Base-by-base conservation (phyloP, 2,888 invertebrate species). In the Pammene fasciana region DNA sequence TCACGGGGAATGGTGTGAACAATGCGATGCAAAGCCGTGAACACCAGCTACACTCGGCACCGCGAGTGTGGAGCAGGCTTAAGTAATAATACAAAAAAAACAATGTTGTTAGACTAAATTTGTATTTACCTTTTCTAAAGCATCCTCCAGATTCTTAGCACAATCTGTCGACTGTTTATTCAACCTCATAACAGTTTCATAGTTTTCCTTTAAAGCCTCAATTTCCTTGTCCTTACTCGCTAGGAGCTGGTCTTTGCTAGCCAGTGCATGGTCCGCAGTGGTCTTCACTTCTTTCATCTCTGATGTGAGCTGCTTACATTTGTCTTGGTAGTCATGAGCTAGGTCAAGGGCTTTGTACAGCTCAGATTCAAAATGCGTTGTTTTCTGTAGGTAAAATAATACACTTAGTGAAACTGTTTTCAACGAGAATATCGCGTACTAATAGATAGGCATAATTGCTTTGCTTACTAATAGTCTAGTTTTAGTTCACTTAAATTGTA, bases 311-410 rank as follows among this genome's bases (percentile, higher is more conserved):
- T 88, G 87, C 68, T 94, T 94, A 71, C 93, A 93, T 82, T 95
- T 95, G 34, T 95, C 94, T 82, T 96, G 95, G 78, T 94, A 95
- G 73, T 94, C 94, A 43, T 95, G 94, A 0, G 95, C 95, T 48
- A 96, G 81, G 76, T 95, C 95, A 54, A 96, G 84, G 0, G 96
- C 94, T 87, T 96, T 95, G 41, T 95, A 94, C 0, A 96, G 86
- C 87, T 97, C 97, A 7, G 93, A 92, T 86, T 97, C 96, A 75
- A 94, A 94, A 50, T 94, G 93, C 72, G 93, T 93, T 0, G 93
- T 87, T 90, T 93, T 94, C 86, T 91, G 80, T 41, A 46, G 59
- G 16, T 45, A 10, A 14, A 16, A 18, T 11, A 0, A n/a, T 26
- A n/a, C n/a, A 34, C 5, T 8, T 50, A n/a, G n/a, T n/a, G n/a